Evolutionary conservation across 1,140 invertebrate species (phyloP), one percentile per base, ranked within the genome.

Genomic region (Euschistus heros): DNA sequence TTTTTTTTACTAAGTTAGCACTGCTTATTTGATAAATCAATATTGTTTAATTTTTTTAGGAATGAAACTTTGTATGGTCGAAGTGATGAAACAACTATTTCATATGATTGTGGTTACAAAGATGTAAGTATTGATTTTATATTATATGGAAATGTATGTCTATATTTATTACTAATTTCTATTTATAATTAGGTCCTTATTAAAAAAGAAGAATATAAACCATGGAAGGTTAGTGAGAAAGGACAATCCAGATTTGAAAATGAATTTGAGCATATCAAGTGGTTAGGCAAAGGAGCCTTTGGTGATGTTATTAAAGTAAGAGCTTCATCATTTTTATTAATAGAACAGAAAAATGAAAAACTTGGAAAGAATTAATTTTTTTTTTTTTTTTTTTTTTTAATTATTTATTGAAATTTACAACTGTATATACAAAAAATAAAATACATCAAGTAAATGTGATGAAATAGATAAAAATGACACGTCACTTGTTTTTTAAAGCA

Each of bases 241-340:
- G 68, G 78, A 2, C 84, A 86, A 62, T 91, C 88, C 0, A 78
- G 91, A 13, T 78, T 94, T 24, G 80, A 85, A 50, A 88, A 82
- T 65, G 95, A 98, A 76, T 98, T 97, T 77, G 86, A 94, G 76
- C 80, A 92, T 20, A 76, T 97, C 3, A 84, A 87, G 70, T 87
- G 81, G 75, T 74, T 98, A 0, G 96, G 96, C 0, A 89, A 88
- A 76, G 96, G 96, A 18, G 94, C 92, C 2, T 99, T 94, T 78
- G 96, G 96, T 1, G 88, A 95, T 80, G 96, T 98, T 17, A 77
- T 96, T 5, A 97, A 97, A 81, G 94, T 94, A 72, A 74, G 33
- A 62, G 1, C 15, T 26, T 27, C 26, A 13, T 27, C 26, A 13
- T 27, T 57, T 13, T 37, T 37, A 37, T 10, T 37, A 37, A 37